Conservation (phyloP, 2,797 vertebrate species). For the Lophius americanus region DNA sequence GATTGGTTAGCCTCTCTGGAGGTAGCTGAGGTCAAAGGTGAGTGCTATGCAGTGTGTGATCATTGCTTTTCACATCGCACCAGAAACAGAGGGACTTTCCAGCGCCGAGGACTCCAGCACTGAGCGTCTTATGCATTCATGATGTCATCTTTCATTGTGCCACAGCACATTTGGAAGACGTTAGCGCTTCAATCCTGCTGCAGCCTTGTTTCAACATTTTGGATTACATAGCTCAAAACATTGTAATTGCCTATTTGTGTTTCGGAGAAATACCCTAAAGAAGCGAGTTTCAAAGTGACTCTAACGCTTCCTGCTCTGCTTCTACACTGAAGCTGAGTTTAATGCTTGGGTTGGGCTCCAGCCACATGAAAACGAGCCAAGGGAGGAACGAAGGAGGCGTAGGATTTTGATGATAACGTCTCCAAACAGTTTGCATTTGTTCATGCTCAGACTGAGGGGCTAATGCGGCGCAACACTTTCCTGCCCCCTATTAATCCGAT, state of each 20-base stretch:
- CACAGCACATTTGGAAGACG: constrained; percentile 74
- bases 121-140: constrained; percentile 65
- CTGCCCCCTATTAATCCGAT: constrained; percentile 75
- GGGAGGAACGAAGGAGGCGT: constrained; percentile 40
- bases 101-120: constrained; percentile 38
- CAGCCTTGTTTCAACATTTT: constrained; percentile 46
- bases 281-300: constrained; percentile 12
- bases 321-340: constrained; percentile 7
- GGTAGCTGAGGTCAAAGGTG: constrained; percentile 50
- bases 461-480: constrained; percentile 60
- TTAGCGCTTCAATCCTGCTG: constrained; percentile 49
- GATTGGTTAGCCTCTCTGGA: constrained; percentile 60
- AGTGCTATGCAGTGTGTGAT: constrained; percentile 43
- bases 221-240: constrained; percentile 42
- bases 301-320: constrained; percentile 1
- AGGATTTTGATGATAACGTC: constrained; percentile 69
- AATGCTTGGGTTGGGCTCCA: constrained; percentile 32
- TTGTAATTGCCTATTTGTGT: constrained; percentile 21
- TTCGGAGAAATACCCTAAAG: constrained; percentile 6
- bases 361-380: constrained; percentile 50
- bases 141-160: constrained; percentile 71
- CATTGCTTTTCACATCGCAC: constrained; percentile 42
- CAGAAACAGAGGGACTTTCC: constrained; percentile 77
- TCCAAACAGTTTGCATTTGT: constrained; percentile 69
- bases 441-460: constrained; percentile 58